A percentile compares a stretch with the other conserved stretches of the same genome.
These are phyloP conservation scores for Mylabris phalerata DNA, from an alignment of 1,140 invertebrate species.

Conservation along the genomic window DNA sequence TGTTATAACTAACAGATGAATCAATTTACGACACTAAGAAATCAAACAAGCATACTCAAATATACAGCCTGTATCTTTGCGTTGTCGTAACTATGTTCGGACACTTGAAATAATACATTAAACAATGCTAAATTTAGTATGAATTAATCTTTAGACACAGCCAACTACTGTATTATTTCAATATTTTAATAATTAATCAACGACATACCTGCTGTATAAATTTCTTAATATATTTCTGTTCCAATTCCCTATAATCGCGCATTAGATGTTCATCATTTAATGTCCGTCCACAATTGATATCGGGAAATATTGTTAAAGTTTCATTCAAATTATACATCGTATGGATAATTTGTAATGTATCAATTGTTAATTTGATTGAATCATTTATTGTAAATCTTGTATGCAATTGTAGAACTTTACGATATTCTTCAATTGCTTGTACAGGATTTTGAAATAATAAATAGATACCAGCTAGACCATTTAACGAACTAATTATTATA, in stretches of 20 bases:
- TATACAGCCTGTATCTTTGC: too few relatives aligned
- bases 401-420: constrained; percentile 50
- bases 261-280: constrained; percentile 47
- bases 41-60: neutral
- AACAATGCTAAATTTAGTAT: too few relatives aligned
- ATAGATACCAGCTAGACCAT: constrained; percentile 59
- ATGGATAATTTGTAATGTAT: constrained; percentile 56
- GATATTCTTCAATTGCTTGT: constrained; percentile 55
- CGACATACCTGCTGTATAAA: constrained; percentile 20
- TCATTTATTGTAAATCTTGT: constrained; percentile 45
- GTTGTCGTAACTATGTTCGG: neutral
- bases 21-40: neutral
- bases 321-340: constrained; percentile 61
- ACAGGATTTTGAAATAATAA: constrained; percentile 51
- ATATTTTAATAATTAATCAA: constrained; percentile 9
- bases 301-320: constrained; percentile 40
- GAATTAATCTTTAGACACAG: too few relatives aligned
- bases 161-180: neutral
- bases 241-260: constrained; percentile 48
- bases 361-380: constrained; percentile 36
- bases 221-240: constrained; percentile 56
- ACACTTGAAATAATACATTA: neutral
- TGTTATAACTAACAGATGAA: too few relatives aligned
- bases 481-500: constrained; percentile 54
- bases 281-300: constrained; percentile 40